Evolutionary conservation across 2,113 vertebrate species (phyloP).

Genomic region (Oncorhynchus tshawytscha): DNA sequence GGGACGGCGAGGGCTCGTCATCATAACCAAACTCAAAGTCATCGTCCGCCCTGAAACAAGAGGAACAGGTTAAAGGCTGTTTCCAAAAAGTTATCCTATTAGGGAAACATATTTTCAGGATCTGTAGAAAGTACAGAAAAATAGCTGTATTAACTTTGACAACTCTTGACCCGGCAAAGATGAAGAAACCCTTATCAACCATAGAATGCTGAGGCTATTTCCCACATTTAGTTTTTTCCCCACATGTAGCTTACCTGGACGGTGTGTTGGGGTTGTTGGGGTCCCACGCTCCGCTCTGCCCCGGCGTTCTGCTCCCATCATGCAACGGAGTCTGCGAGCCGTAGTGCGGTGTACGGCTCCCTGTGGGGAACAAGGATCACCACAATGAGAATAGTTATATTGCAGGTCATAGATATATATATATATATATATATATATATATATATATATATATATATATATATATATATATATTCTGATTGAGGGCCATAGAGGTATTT

Average conservation of each 20-base stretch:
- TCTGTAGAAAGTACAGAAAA: too few species aligned
- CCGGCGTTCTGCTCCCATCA: slow-evolving; percentile 92
- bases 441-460: too few species aligned
- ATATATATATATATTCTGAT: background rate
- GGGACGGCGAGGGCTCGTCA: slow-evolving; percentile 90
- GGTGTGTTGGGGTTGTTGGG: slow-evolving; percentile 93
- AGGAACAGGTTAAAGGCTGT: background rate
- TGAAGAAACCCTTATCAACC: too few species aligned
- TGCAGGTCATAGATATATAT: background rate
- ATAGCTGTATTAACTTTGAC: too few species aligned
- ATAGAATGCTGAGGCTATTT: too few species aligned
- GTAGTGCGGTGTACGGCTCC: slow-evolving; percentile 89
- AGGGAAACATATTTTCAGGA: too few species aligned
- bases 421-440: too few species aligned
- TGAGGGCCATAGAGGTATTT: background rate
- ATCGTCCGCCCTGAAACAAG: slow-evolving; percentile 80
- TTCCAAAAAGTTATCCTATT: too few species aligned
- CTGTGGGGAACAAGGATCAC: slow-evolving; percentile 52
- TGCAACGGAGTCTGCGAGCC: slow-evolving; percentile 92
- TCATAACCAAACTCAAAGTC: slow-evolving; percentile 91
- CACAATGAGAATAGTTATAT: too few species aligned
- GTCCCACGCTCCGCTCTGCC: slow-evolving; percentile 94
- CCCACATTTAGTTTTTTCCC: too few species aligned
- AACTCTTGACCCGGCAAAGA: too few species aligned
- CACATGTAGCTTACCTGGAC: slow-evolving; percentile 73